Evolutionary conservation across 2,113 vertebrate genomes (phyloP).

Genomic region (Trematocara unimaculatum): DNA sequence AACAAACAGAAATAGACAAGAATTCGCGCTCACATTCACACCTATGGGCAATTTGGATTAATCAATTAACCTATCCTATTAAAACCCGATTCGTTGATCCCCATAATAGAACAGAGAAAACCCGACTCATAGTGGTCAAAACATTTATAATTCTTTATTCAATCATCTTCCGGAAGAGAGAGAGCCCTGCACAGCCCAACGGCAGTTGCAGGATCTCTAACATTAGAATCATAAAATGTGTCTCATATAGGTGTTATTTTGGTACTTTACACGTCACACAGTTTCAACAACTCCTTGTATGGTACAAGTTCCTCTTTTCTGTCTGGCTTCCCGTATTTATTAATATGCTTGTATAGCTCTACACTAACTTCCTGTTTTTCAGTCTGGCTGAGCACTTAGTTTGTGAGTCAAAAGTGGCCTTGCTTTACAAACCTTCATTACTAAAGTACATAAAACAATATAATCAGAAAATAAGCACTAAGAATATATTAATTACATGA

Average conservation of each 20-base stretch:
- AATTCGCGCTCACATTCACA: neutral
- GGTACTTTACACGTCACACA: neutral
- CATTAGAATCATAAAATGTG: neutral
- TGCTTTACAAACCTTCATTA: neutral
- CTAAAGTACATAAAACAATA: neutral
- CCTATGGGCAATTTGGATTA: neutral
- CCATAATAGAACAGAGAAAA: neutral
- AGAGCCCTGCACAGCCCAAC: neutral
- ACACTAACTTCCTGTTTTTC: neutral
- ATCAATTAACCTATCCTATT: neutral
- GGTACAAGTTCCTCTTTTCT: neutral
- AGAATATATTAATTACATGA: neutral
- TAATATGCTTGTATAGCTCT: neutral
- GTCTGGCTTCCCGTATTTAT: neutral
- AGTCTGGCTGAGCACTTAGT: neutral
- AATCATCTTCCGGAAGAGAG: neutral
- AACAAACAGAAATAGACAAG: neutral
- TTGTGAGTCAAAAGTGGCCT: neutral
- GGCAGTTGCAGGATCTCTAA: neutral
- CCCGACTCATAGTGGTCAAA: neutral
- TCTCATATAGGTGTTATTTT: neutral
- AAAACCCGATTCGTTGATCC: neutral
- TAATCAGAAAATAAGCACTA: neutral
- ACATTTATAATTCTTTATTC: neutral
- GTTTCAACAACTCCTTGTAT: neutral